A percentile compares a stretch with the other conserved stretches of the same genome.
These are phyloP conservation scores for Polypedilum pembai DNA, from an alignment of 1,140 invertebrate genomes.

Conservation along the genomic window DNA sequence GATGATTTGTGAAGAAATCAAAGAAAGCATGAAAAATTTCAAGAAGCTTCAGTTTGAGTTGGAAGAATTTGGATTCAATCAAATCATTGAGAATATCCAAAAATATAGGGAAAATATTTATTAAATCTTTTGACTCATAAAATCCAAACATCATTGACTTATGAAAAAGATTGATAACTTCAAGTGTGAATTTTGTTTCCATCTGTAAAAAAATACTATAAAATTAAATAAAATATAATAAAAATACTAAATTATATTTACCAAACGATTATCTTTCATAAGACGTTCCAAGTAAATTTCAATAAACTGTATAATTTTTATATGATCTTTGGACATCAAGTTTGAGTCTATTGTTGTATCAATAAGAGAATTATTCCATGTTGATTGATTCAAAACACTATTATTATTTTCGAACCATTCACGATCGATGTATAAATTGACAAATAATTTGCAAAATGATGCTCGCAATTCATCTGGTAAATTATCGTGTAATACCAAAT, in stretches of 20 bases:
- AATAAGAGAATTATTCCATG: not conserved
- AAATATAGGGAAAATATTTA: not conserved
- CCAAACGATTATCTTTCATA: not conserved
- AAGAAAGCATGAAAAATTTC: not conserved
- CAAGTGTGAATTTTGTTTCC: not conserved
- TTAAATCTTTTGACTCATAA: not conserved
- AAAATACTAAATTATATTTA: not conserved
- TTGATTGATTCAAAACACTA: not conserved
- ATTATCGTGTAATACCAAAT: slow-evolving; percentile 91
- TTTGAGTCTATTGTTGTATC: too few species aligned
- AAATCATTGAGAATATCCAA: not conserved
- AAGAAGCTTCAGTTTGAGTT: not conserved
- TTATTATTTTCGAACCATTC: slow-evolving; percentile 46
- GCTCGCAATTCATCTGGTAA: slow-evolving; percentile 92
- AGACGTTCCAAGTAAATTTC: not conserved
- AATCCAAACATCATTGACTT: not conserved
- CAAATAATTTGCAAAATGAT: slow-evolving; percentile 95
- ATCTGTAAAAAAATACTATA: not conserved
- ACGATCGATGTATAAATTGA: slow-evolving; percentile 96
- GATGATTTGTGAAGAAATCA: not conserved
- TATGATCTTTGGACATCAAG: too few species aligned
- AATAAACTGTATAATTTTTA: not conserved
- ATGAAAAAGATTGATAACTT: not conserved
- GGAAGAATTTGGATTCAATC: not conserved
- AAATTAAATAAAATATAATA: too few species aligned